phyloP scores from a whole-genome alignment of 2,113 vertebrate species.

The Paradoxurus hermaphroditus region DNA sequence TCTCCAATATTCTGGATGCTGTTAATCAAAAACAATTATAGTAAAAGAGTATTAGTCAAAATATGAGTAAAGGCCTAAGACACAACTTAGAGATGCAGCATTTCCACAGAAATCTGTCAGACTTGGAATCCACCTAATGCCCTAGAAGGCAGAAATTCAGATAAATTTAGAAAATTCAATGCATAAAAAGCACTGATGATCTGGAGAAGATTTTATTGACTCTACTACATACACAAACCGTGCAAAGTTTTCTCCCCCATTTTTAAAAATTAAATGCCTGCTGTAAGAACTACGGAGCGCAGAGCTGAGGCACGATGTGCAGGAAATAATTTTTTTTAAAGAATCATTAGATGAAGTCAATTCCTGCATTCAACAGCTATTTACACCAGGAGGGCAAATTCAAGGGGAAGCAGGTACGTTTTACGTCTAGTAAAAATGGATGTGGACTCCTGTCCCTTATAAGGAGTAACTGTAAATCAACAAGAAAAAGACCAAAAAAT shows the following conservation, averaged over 20 bases:
- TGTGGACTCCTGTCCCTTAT: background rate
- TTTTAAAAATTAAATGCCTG: background rate
- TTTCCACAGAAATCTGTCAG: background rate
- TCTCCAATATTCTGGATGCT: slow-evolving; percentile 93
- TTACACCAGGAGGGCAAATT: background rate
- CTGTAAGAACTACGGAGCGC: background rate
- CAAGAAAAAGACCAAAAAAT: background rate
- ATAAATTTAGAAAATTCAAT: slow-evolving; percentile 38
- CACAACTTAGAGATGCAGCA: background rate
- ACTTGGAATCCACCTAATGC: background rate
- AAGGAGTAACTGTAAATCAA: background rate
- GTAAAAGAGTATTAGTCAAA: slow-evolving; percentile 36
- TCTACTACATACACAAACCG: background rate
- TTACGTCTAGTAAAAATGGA: background rate
- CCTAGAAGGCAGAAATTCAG: background rate
- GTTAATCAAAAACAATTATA: slow-evolving; percentile 71
- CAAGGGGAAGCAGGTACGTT: background rate
- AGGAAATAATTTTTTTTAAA: background rate
- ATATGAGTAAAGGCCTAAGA: slow-evolving; percentile 18
- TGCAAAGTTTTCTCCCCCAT: background rate
- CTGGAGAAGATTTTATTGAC: background rate
- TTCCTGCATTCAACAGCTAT: background rate
- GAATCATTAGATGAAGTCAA: background rate
- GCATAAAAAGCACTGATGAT: background rate
- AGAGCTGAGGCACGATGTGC: background rate